Base-by-base conservation (phyloP, 2,797 vertebrate genomes). In the Enteromius fasciolatus region DNA sequence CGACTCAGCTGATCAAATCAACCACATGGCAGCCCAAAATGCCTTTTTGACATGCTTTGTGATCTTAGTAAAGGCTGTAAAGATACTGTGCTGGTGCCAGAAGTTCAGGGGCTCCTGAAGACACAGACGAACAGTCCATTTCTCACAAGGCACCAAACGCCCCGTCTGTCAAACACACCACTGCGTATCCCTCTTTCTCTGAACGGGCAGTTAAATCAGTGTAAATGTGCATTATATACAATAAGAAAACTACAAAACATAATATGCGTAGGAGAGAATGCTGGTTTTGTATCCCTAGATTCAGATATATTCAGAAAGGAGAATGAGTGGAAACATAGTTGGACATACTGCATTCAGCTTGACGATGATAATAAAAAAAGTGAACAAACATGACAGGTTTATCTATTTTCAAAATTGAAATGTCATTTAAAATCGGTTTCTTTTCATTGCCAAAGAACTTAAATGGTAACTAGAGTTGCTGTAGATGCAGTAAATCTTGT, bases 151-250 rank as follows among this genome's bases (percentile, higher is more conserved):
- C 87, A 85, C 83, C 81, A 52, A 74, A 79, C 4, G 31, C 72
- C 80, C 23, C 54, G 4, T 44, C 57, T 63, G 2, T 77, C 61
- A 69, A 6, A 36, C 75, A 57, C 18, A 64, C 63, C 7, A 66
- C 61, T 77, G 59, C 23, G 10, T 39, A 69, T 69, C 54, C 54
- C 5, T 75, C 61, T 20, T 15, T 66, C 41, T 44, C 63, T 61
- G 75, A 86, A 69, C 36, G 15, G 52, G 17, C 20, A 12, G 48
- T 67, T 83, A 0, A 86, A 86, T 88, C 79, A 89, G 81, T 66
- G 80, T 80, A 84, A 66, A 82, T 88, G 88, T 86, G 86, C 86
- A 85, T 87, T 91, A 93, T 94, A 92, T 94, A 94, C 93, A 94
- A 81, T 63, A 88, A 90, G 41, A 90, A 90, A 92, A 91, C 25